Conservation (phyloP, 2,113 vertebrate species). For the Plecturocebus donacophilus region DNA sequence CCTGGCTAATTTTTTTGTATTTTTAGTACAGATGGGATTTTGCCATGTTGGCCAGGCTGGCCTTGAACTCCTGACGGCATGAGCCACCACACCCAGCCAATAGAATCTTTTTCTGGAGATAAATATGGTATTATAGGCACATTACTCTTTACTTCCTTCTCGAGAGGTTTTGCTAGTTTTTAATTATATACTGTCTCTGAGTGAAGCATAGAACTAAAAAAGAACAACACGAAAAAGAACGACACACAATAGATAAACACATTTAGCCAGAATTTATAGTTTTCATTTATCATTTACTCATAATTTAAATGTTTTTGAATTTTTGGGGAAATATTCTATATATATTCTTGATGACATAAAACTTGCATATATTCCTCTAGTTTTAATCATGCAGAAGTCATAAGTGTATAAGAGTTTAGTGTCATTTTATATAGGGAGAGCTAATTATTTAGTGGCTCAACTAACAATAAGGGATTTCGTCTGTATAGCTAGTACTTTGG, state of each 20-base stretch:
- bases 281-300: slow-evolving; percentile 22
- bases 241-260: background rate
- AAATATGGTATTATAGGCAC: background rate
- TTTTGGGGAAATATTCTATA: background rate
- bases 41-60: too few species aligned
- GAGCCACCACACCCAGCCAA: too few species aligned
- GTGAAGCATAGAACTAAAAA: background rate
- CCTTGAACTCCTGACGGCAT: too few species aligned
- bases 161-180: slow-evolving; percentile 29
- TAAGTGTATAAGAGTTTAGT: background rate
- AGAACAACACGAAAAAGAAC: background rate
- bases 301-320: background rate
- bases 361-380: background rate
- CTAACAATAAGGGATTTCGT: background rate
- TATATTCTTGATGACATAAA: slow-evolving; percentile 1
- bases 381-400: background rate
- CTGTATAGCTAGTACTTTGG: background rate
- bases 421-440: slow-evolving; percentile 11
- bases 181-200: background rate
- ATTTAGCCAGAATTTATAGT: background rate
- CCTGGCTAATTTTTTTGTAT: too few species aligned
- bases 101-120: background rate
- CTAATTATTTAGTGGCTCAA: background rate
- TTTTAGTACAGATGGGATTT: too few species aligned
- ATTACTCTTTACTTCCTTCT: background rate